Conservation (phyloP, 1,140 invertebrate genomes). For the Zaprionus tsacasi region DNA sequence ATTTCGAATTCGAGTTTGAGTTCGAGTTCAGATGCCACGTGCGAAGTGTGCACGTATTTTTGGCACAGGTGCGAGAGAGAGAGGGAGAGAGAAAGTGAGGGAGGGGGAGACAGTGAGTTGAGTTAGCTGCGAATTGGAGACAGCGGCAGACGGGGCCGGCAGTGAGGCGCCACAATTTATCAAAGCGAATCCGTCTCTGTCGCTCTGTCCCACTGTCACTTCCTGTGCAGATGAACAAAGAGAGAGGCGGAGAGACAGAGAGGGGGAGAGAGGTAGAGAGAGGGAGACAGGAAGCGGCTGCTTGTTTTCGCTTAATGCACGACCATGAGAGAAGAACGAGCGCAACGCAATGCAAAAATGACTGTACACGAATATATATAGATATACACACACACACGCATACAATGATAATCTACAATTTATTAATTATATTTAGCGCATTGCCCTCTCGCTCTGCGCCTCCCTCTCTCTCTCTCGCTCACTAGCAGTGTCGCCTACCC, state of each 20-base stretch:
- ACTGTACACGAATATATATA: conserved; percentile 1
- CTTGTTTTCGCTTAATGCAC: conserved; percentile 24
- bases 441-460: conserved; percentile 8
- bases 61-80: neutral
- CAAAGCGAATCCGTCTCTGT: conserved; percentile 1
- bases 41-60: conserved; percentile 1
- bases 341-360: conserved; percentile 57
- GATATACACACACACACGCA: neutral
- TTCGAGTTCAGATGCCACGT: conserved; percentile 2
- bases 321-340: conserved; percentile 52
- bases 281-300: conserved; percentile 45
- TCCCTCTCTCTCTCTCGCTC: conserved; percentile 3
- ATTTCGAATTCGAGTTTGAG: neutral
- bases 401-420: conserved; percentile 51
- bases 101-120: neutral
- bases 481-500: conserved; percentile 56
- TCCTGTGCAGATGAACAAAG: conserved; percentile 62
- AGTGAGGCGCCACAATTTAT: conserved; percentile 14
- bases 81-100: neutral
- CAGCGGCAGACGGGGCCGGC: neutral
- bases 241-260: conserved; percentile 34
- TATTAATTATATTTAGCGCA: conserved; percentile 55
- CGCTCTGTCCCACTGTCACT: conserved; percentile 24
- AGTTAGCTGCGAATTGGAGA: neutral
- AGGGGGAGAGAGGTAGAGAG: neutral